Percentiles rank a stretch among this genome's conserved stretches.
Conservation (phyloP, 1,140 invertebrate species). For the Micrasema minimum region DNA sequence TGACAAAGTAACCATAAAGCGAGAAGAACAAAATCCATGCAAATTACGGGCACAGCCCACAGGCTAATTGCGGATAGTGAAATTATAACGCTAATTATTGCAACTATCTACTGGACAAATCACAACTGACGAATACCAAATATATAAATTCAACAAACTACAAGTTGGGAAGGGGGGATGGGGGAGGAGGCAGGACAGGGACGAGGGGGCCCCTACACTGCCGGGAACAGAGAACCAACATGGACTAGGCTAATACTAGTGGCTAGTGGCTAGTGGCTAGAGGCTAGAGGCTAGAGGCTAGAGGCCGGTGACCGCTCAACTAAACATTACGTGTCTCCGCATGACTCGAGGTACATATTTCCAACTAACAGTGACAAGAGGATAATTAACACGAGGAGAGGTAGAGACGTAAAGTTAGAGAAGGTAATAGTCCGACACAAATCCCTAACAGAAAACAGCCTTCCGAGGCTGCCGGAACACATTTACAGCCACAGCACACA, state of each 20-base stretch:
- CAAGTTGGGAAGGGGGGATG: slow-evolving; percentile 31
- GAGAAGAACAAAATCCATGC: slow-evolving; percentile 53
- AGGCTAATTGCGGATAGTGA: slow-evolving; percentile 34
- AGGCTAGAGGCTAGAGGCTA: slow-evolving; percentile 28
- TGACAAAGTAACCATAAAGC: slow-evolving; percentile 25
- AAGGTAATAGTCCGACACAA: neutral
- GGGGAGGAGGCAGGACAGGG: slow-evolving; percentile 16
- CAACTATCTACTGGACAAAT: slow-evolving; percentile 48
- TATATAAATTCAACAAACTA: slow-evolving; percentile 50
- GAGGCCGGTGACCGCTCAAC: slow-evolving; percentile 5
- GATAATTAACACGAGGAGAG: neutral
- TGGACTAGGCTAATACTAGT: neutral
- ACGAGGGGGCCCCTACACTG: slow-evolving; percentile 40
- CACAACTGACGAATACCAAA: slow-evolving; percentile 47
- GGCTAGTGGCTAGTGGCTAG: slow-evolving; percentile 13
- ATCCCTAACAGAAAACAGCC: neutral
- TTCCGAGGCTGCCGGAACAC: slow-evolving; percentile 6
- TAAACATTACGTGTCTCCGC: slow-evolving; percentile 24
- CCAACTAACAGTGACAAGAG: slow-evolving; percentile 14
- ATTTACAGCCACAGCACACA: slow-evolving; percentile 23
- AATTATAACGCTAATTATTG: slow-evolving; percentile 43
- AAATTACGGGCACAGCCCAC: slow-evolving; percentile 25
- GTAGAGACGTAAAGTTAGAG: too few relatives aligned
- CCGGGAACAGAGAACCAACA: slow-evolving; percentile 45
- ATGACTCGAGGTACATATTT: neutral